Percentiles rank a stretch among this genome's conserved stretches.
These are phyloP conservation scores for Sisyra nigra DNA, from an alignment of 2,888 invertebrate genomes.

Conservation along the genomic window DNA sequence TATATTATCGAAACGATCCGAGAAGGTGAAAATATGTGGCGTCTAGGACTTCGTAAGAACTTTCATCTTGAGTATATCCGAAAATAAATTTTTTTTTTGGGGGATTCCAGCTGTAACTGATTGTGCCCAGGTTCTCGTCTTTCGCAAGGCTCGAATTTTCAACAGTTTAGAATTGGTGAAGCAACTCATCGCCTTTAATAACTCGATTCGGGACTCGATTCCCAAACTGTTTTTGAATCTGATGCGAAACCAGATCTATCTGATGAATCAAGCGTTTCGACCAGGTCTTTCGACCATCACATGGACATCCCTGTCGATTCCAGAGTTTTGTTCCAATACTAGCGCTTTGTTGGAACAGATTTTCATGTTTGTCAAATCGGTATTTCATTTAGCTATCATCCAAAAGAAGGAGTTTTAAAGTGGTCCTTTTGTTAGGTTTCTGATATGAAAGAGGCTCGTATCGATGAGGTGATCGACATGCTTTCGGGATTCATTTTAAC, in stretches of 20 bases:
- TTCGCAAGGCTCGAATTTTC: conserved; percentile 52
- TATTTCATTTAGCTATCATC: conserved; percentile 15
- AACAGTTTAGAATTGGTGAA: conserved; percentile 43
- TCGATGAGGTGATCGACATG: conserved; percentile 47
- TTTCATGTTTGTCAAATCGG: conserved; percentile 48
- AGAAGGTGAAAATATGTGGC: conserved; percentile 70
- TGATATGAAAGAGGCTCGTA: conserved; percentile 60
- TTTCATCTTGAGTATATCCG: too few relatives aligned
- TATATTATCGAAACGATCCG: conserved; percentile 55
- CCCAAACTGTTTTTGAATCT: conserved; percentile 53
- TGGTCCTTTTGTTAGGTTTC: too few relatives aligned
- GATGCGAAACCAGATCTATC: conserved; percentile 46
- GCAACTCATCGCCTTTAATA: conserved; percentile 42
- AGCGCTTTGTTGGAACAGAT: conserved; percentile 39
- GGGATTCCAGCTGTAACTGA: conserved; percentile 63
- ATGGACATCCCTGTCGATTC: conserved; percentile 67
- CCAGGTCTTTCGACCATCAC: conserved; percentile 63
- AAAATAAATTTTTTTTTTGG: conserved; percentile 8
- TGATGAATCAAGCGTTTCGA: conserved; percentile 52
- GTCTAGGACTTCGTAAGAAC: conserved; percentile 46
- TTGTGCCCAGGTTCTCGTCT: conserved; percentile 55
- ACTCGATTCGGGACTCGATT: conserved; percentile 39
- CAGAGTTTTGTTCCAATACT: conserved; percentile 41
- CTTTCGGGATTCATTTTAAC: conserved; percentile 45
- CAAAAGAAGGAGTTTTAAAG: too few relatives aligned